phyloP scores from a whole-genome alignment of 2,888 invertebrate species.

The Lomographa bimaculata region DNA sequence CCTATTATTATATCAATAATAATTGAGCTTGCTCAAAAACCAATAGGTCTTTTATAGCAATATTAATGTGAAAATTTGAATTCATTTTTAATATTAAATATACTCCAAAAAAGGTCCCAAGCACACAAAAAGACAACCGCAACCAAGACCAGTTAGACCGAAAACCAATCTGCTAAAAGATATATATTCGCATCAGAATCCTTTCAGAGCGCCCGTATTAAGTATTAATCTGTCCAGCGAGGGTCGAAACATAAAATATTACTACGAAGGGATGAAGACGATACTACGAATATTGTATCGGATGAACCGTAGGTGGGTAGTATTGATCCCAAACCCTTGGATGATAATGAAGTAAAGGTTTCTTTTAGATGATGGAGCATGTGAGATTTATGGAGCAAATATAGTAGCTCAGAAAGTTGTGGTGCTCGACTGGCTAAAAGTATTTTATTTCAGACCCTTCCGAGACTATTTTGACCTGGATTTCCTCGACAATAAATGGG shows the following conservation, averaged over 20 bases:
- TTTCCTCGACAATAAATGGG: too few relatives aligned
- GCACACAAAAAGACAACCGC: background rate
- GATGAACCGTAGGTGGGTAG: conserved; percentile 24
- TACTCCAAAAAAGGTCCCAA: too few relatives aligned
- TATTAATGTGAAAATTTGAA: too few relatives aligned
- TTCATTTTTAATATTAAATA: too few relatives aligned
- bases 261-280: conserved; percentile 24
- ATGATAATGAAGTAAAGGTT: conserved; percentile 18
- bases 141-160: conserved; percentile 6
- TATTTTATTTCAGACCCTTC: too few relatives aligned
- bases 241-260: conserved; percentile 30
- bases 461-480: too few relatives aligned
- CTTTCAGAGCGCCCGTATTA: conserved; percentile 30
- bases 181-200: conserved; percentile 29
- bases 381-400: conserved; percentile 4
- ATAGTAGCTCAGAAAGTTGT: too few relatives aligned
- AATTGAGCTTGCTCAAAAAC: too few relatives aligned
- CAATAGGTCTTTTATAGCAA: too few relatives aligned
- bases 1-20: too few relatives aligned
- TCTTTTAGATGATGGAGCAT: conserved; percentile 13
- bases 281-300: conserved; percentile 25
- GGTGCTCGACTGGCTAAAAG: too few relatives aligned
- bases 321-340: conserved; percentile 33
- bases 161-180: conserved; percentile 19
- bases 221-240: conserved; percentile 29